Evolutionary conservation across 2,888 invertebrate genomes (phyloP).

Genomic region (Blomia tropicalis): DNA sequence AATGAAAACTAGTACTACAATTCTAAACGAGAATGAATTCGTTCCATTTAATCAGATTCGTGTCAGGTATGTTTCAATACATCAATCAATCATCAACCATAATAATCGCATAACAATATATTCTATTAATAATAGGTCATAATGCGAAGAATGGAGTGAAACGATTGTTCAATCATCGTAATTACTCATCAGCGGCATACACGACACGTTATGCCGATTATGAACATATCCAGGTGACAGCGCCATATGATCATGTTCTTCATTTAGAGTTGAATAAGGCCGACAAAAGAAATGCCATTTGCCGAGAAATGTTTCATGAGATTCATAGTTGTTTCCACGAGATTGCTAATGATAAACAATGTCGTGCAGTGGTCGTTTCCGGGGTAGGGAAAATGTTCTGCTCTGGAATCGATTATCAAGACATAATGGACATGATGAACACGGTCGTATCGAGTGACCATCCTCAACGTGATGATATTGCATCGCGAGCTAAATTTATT

Average conservation of each 20-base stretch:
- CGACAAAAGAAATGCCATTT: slow-evolving; percentile 68
- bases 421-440: slow-evolving; percentile 44
- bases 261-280: slow-evolving; percentile 78
- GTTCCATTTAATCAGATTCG: not conserved
- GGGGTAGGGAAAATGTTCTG: slow-evolving; percentile 72
- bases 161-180: not conserved
- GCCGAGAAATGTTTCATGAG: slow-evolving; percentile 52
- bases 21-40: slow-evolving; percentile 1
- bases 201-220: slow-evolving; percentile 26
- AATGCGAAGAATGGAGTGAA: not conserved
- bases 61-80: not conserved
- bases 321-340: slow-evolving; percentile 60
- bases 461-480: slow-evolving; percentile 45
- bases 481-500: slow-evolving; percentile 54
- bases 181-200: slow-evolving; percentile 20
- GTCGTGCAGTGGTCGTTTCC: slow-evolving; percentile 67
- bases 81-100: too few relatives aligned
- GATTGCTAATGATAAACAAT: slow-evolving; percentile 57
- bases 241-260: slow-evolving; percentile 29
- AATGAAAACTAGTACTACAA: not conserved
- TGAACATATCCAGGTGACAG: slow-evolving; percentile 29
- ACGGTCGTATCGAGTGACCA: slow-evolving; percentile 37
- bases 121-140: not conserved
- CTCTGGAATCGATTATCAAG: slow-evolving; percentile 61
- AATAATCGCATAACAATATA: too few relatives aligned